Evolutionary conservation across 1,140 invertebrate genomes (phyloP), one percentile per base, ranked within the genome.

Genomic region (Bombus balteatus): DNA sequence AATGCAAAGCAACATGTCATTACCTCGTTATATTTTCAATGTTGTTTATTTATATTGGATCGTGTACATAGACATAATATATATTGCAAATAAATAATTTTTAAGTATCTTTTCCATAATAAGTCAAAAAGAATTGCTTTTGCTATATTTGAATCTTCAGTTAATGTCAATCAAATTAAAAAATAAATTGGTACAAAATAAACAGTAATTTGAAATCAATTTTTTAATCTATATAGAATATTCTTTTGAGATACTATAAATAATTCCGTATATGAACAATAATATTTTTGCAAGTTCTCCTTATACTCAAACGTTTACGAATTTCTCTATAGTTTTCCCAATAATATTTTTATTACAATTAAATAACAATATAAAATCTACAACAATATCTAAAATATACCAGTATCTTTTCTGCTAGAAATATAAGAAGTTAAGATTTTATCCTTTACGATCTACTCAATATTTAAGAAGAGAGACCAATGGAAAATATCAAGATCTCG

Each of bases 11-110:
- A 75, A 62, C 18, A 47, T 47, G 57, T 34, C 18, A 77, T 83
- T 76, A 82, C 81, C 72, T 82, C 72, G 25, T 82, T 83, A 34
- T 57, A 18, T 47, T 57, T 83, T 47, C 34, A 83, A 77, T 53
- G 22, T 47, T 34, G 43, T 57, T 70, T 79, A 84, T 34, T 78
- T 84, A 84, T 71, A 78, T 34, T 10, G 22, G 34, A 41, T 68
- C 25, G 13, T 70, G 6, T 41, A 32, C 25, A 37, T 83, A 68
- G 5, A 83, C 18, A 0, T 37, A 34, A 28, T 59, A n/a, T 66
- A 53, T 53, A 66, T 43, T 57, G 43, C 34, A 83, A 47, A 37
- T 18, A 47, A 53, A 53, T 41, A 57, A 77, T 25, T 34, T n/a
- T 32, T 53, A 81, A 71, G 28, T 53, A 8, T 34, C 53, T 76